These are phyloP conservation scores for Laticauda colubrina DNA, from an alignment of 2,113 vertebrate species.

Conservation along the genomic window DNA sequence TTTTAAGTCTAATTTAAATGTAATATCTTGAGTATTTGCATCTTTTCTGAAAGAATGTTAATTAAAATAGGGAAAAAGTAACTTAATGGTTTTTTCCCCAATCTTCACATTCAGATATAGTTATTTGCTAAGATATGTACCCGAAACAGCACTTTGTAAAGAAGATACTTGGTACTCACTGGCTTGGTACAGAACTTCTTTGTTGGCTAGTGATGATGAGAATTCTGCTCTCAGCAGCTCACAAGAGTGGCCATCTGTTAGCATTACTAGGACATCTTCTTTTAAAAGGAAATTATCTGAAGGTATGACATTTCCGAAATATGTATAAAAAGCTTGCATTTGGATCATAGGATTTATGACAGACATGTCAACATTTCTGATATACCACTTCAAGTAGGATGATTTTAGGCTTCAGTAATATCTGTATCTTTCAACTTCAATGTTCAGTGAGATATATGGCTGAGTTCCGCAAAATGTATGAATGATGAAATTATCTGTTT, in stretches of 20 bases:
- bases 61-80: neutral
- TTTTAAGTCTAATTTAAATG: neutral
- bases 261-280: slow-evolving; percentile 55
- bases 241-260: slow-evolving; percentile 56
- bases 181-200: slow-evolving; percentile 78
- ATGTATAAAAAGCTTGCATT: neutral
- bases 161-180: slow-evolving; percentile 82
- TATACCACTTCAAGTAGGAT: neutral
- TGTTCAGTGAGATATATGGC: neutral
- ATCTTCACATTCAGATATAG: slow-evolving; percentile 65
- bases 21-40: neutral
- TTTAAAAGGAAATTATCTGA: slow-evolving; percentile 70
- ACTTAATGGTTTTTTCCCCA: neutral
- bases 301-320: slow-evolving; percentile 60
- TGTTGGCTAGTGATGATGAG: slow-evolving; percentile 78
- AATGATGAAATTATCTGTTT: slow-evolving; percentile 24
- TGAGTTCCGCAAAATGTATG: neutral
- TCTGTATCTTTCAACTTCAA: neutral
- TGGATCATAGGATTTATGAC: neutral
- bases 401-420: neutral
- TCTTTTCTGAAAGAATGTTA: neutral
- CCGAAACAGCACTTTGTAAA: slow-evolving; percentile 67
- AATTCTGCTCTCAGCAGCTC: slow-evolving; percentile 69
- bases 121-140: slow-evolving; percentile 79
- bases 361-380: neutral